phyloP scores from a whole-genome alignment of 1,140 invertebrate species.

The Zophobas morio region DNA sequence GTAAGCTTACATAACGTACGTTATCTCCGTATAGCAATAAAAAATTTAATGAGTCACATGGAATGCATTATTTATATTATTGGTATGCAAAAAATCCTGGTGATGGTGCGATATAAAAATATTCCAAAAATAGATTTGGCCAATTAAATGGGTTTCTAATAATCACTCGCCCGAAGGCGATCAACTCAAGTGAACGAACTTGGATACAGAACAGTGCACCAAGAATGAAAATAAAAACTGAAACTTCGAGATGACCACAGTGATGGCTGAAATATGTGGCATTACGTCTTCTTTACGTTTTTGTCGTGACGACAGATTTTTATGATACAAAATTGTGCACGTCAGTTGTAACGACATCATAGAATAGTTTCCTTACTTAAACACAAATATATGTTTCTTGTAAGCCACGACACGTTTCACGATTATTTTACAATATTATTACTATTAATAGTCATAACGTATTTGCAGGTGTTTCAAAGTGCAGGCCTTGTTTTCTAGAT shows the following conservation, averaged over 20 bases:
- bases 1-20: too few relatives aligned
- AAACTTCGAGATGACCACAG: slow-evolving; percentile 19
- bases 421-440: background rate
- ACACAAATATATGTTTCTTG: slow-evolving; percentile 22
- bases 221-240: slow-evolving; percentile 27
- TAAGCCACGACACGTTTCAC: slow-evolving; percentile 28
- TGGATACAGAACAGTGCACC: slow-evolving; percentile 28
- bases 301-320: slow-evolving; percentile 37
- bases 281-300: slow-evolving; percentile 36
- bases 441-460: slow-evolving; percentile 17
- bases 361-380: slow-evolving; percentile 27
- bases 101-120: slow-evolving; percentile 29
- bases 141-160: slow-evolving; percentile 40
- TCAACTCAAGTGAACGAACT: slow-evolving; percentile 32
- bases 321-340: slow-evolving; percentile 28
- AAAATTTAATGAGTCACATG: slow-evolving; percentile 19
- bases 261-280: slow-evolving; percentile 40
- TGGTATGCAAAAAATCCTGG: slow-evolving; percentile 4
- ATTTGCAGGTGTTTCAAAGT: slow-evolving; percentile 21
- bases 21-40: too few relatives aligned
- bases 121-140: slow-evolving; percentile 34
- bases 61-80: slow-evolving; percentile 25
- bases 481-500: background rate
- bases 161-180: slow-evolving; percentile 12
- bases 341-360: slow-evolving; percentile 30